Evolutionary conservation across 2,113 vertebrate species (phyloP), one percentile per base, ranked within the genome.

Genomic region (Nothoprocta pentlandii): DNA sequence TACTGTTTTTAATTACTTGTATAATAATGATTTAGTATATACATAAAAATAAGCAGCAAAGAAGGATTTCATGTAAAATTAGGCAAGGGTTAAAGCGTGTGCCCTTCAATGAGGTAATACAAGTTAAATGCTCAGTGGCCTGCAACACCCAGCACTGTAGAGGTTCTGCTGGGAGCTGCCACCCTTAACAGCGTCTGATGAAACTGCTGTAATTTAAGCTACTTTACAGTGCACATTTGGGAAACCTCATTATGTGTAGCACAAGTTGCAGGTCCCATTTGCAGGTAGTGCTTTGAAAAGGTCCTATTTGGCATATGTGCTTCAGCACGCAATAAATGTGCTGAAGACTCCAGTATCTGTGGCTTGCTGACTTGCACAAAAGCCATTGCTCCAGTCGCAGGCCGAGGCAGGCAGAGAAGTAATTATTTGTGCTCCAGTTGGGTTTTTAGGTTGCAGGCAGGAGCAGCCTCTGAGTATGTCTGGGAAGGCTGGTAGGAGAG

Each of bases 31-130:
- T 83, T 54, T 90, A 69, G n/a, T 85, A 39, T 49, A 26, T 67
- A 70, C 90, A 51, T 32, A 66, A 68, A 83, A 58, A 34, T 1
- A 64, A 54, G 26, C 34, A 81, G 16, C 12, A 47, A 47, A 46
- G 80, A 90, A 16, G 71, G 56, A 61, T 94, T 92, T 92, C 88
- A 83, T 92, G 83, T 84, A 51, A 81, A 90, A 84, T 84, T 32
- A n/a, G 62, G 73, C 80, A 75, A 86, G 73, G 66, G 66, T 62
- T 67, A 2, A 70, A 74, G 76, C 82, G 69, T 56, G 80, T 86
- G 85, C 66, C 69, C 61, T 84, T 82, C 46, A 20, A 25, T 44
- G 88, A 92, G 71, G 67, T 46, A 85, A 61, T 10, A 66, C 34
- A 34, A 64, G 61, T 62, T 19, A 87, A 71, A 41, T 21, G 36